Percentiles rank a stretch among this genome's conserved stretches.
phyloP scores from a whole-genome alignment of 2,113 vertebrate genomes.

The Cyprinodon variegatus region DNA sequence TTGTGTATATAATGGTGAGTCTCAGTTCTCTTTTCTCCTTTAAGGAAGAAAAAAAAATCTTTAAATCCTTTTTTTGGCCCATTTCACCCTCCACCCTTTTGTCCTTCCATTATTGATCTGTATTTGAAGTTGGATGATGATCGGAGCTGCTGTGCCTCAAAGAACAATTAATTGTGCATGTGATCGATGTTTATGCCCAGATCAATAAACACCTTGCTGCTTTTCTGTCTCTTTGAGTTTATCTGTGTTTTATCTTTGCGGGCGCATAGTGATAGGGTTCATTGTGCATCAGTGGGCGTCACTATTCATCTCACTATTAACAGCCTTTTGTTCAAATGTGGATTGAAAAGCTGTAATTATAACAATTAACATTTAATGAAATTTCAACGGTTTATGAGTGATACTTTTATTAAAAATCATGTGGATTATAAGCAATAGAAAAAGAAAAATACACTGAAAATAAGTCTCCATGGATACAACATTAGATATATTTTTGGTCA shows the following conservation, averaged over 20 bases:
- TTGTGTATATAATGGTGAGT: not conserved
- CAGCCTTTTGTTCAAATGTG: not conserved
- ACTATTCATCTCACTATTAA: not conserved
- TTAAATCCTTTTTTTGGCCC: conserved; percentile 8
- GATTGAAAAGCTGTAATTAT: not conserved
- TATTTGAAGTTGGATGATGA: conserved; percentile 56
- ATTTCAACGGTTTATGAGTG: not conserved
- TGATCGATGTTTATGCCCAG: conserved; percentile 73
- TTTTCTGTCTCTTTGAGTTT: conserved; percentile 17
- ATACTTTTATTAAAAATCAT: too few relatives aligned
- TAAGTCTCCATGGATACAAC: too few relatives aligned
- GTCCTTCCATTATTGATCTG: conserved; percentile 49
- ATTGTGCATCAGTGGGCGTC: not conserved
- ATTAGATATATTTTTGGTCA: too few relatives aligned
- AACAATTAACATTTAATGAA: conserved; percentile 59
- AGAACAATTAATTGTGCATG: conserved; percentile 80
- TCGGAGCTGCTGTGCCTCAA: conserved; percentile 62
- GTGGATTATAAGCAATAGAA: too few relatives aligned
- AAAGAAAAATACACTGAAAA: too few relatives aligned
- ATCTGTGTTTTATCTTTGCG: conserved; percentile 17
- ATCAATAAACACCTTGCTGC: conserved; percentile 61
- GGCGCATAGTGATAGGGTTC: not conserved
- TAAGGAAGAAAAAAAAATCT: not conserved
- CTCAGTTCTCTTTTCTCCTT: not conserved
- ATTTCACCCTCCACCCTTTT: not conserved